These are phyloP conservation scores for Axinella damicornis DNA, from an alignment of 37 sponge, comb jelly and placozoan genomes.

Conservation along the genomic window DNA sequence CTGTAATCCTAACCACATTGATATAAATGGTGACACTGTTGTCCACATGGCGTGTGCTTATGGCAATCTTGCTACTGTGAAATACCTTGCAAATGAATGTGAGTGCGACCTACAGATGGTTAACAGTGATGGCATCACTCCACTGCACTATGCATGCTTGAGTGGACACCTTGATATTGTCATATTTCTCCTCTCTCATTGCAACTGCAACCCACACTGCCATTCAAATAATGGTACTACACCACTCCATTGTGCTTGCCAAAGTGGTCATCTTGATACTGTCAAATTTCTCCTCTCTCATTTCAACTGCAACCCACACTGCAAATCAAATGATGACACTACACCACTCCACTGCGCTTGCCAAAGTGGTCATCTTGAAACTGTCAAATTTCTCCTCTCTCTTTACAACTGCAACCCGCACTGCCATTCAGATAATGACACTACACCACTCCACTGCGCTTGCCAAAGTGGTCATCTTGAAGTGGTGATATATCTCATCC, in stretches of 20 bases:
- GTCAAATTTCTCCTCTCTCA: slow-evolving; percentile 24
- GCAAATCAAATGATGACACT: neutral
- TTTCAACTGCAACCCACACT: slow-evolving; percentile 10
- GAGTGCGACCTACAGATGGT: neutral
- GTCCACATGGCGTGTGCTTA: too few relatives aligned
- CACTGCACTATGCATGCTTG: slow-evolving; percentile 19
- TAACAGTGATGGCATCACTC: slow-evolving; percentile 35
- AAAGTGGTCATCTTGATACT: slow-evolving; percentile 27
- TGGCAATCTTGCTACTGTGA: slow-evolving; percentile 13
- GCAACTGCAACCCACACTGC: too few relatives aligned
- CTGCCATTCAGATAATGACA: too few relatives aligned
- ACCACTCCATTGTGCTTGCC: slow-evolving; percentile 47
- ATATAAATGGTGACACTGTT: too few relatives aligned
- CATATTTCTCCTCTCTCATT: neutral
- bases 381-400: too few relatives aligned
- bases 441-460: too few relatives aligned
- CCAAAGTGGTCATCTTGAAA: slow-evolving; percentile 35
- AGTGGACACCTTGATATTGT: slow-evolving; percentile 13
- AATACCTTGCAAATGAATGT: neutral
- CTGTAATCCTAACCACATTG: too few relatives aligned
- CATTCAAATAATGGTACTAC: neutral
- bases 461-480: neutral
- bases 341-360: slow-evolving; percentile 38
- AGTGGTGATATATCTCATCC: neutral
- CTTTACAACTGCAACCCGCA: too few relatives aligned